phyloP scores from a whole-genome alignment of 2,888 invertebrate genomes.

The Aleiodes alternator region DNA sequence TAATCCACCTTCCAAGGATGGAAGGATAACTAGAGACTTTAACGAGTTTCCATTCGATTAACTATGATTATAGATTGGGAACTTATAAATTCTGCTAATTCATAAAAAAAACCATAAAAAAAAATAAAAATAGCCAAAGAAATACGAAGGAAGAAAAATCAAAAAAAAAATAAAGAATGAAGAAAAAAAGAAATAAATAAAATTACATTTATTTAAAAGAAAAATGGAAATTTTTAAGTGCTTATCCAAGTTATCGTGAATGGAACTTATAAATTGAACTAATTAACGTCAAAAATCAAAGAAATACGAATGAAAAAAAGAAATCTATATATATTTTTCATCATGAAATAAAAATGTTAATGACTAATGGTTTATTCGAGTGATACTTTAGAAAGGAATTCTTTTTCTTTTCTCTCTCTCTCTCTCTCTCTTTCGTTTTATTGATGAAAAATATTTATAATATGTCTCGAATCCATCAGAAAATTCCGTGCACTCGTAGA shows the following conservation, averaged over 20 bases:
- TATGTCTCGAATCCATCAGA: conserved; percentile 39
- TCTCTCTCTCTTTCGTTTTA: not conserved
- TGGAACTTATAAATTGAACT: conserved; percentile 1
- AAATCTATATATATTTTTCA: not conserved
- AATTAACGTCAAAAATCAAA: not conserved
- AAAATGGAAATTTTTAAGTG: conserved; percentile 17
- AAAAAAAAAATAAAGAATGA: not conserved
- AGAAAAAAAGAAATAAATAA: not conserved
- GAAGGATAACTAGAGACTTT: conserved; percentile 15
- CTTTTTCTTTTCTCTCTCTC: too few relatives aligned
- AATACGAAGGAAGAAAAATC: not conserved
- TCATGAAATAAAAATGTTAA: conserved; percentile 10
- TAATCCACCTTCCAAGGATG: conserved; percentile 54
- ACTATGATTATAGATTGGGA: conserved; percentile 28
- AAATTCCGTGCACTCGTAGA: conserved; percentile 42
- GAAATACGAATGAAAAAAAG: conserved; percentile 7
- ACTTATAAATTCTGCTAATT: conserved; percentile 28
- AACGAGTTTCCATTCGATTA: conserved; percentile 37
- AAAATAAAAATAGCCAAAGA: not conserved
- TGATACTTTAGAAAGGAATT: conserved; percentile 29
- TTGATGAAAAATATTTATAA: conserved; percentile 28
- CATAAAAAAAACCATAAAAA: conserved; percentile 26
- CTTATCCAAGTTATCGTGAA: not conserved
- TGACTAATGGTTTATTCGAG: conserved; percentile 40
- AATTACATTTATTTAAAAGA: not conserved